Conservation (phyloP, 2,888 invertebrate species). For the Tanytarsus gracilentus region DNA sequence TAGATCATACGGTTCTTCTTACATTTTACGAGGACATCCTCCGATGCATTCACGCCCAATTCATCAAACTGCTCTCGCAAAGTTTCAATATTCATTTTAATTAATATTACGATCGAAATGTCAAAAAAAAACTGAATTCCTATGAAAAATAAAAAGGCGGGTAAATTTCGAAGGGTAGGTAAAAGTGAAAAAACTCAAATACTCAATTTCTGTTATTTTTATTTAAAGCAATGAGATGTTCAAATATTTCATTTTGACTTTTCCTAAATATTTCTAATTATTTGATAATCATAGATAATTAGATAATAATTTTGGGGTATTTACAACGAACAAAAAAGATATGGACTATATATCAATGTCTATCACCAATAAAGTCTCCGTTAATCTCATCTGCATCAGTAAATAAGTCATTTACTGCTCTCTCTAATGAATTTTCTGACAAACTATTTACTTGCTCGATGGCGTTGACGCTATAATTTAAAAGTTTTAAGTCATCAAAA, state of each 20-base stretch:
- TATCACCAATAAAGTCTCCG: too few species aligned
- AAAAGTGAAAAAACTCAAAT: not conserved
- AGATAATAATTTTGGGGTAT: too few species aligned
- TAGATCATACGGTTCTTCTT: slow-evolving; percentile 32
- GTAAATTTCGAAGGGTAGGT: not conserved
- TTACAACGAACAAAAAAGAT: too few species aligned
- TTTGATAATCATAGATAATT: too few species aligned
- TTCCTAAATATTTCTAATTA: not conserved
- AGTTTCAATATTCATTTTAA: slow-evolving; percentile 1
- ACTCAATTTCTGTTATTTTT: not conserved
- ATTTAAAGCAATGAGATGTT: not conserved
- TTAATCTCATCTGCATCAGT: not conserved
- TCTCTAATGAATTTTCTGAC: not conserved
- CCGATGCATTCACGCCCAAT: slow-evolving; percentile 50
- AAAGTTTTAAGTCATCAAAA: not conserved
- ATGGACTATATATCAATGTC: too few species aligned
- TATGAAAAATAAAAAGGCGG: not conserved
- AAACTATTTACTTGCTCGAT: not conserved
- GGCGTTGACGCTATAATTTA: not conserved
- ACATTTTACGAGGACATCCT: slow-evolving; percentile 53
- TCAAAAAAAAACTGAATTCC: not conserved
- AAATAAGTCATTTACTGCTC: slow-evolving; percentile 1
- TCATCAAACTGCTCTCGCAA: slow-evolving; percentile 51
- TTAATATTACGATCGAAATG: too few species aligned
- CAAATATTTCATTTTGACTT: not conserved